phyloP scores from a whole-genome alignment of 2,797 vertebrate species.

The Hypotaenidia okinawae region DNA sequence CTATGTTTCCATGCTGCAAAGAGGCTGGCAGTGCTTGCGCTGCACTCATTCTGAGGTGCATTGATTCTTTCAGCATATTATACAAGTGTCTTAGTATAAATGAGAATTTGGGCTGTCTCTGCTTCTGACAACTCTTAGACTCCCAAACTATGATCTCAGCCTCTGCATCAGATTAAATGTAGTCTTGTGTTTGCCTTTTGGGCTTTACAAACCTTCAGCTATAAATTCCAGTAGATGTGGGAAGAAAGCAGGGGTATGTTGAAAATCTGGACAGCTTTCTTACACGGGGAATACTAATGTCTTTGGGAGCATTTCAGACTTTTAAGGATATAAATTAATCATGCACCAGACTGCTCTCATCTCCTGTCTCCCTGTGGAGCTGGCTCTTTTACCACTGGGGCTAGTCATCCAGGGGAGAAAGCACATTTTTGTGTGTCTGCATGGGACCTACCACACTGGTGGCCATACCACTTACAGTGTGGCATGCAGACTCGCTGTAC shows the following conservation, averaged over 20 bases:
- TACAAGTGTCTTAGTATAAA: background rate
- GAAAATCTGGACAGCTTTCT: slow-evolving; percentile 41
- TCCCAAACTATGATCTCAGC: slow-evolving; percentile 20
- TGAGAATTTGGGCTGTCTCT: slow-evolving; percentile 29
- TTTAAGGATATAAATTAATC: slow-evolving; percentile 53
- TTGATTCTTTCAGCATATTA: background rate
- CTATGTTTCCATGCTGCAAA: background rate
- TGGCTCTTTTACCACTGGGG: background rate
- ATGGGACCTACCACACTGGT: background rate
- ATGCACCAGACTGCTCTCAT: slow-evolving; percentile 33
- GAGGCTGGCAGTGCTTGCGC: background rate
- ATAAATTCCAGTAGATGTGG: slow-evolving; percentile 33
- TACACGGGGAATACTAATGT: background rate
- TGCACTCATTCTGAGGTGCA: background rate
- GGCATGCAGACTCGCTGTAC: background rate
- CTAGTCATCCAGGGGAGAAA: background rate
- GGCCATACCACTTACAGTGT: background rate
- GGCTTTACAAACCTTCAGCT: slow-evolving; percentile 10
- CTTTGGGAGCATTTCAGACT: slow-evolving; percentile 38
- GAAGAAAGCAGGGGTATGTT: slow-evolving; percentile 3
- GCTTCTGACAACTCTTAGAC: slow-evolving; percentile 10
- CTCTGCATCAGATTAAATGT: slow-evolving; percentile 24
- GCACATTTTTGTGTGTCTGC: background rate
- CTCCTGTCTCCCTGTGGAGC: slow-evolving; percentile 23
- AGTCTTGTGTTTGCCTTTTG: background rate